Base-by-base conservation (phyloP, 2,888 invertebrate genomes). In the Microplitis deprimator region DNA sequence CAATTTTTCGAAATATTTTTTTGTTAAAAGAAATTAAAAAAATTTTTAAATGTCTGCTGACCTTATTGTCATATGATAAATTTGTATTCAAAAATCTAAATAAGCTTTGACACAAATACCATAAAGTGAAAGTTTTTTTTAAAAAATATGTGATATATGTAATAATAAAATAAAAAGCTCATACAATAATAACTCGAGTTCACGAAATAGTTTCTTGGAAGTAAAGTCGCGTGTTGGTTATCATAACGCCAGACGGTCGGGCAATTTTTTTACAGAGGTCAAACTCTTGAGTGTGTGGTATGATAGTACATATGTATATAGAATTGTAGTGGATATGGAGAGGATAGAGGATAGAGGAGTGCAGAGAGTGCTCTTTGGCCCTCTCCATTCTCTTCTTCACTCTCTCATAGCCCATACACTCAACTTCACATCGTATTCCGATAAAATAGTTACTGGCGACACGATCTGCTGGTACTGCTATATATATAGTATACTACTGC, bases 141-240 rank as follows among this genome's bases (percentile, higher is more conserved):
- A 4, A 29, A 29, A 29, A 29, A 29, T 29, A 29, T 20, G 20
- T 20, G 1, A 62, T 17, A 62, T 3, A 16, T 17, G n/a, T 17
- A 62, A 62, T 8, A 16, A 62, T 20, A 10, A 62, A 8, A 62
- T 8, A 5, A 62, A 62, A 62, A 62, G 10, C 16, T 16, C 16
- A 62, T 62, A 50, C 10, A 62, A 20, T 7, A 62, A 62, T 62
- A 7, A 16, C 17, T 20, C 10, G 20, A 62, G 20, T 62, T 62
- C 62, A 16, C 20, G 16, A 16, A 62, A 62, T 62, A 62, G 62
- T 62, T 62, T 62, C 62, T 62, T 62, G 62, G 62, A 62, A 62
- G 10, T 16, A 17, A 16, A 17, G 62, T 62, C 8, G 62, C 62
- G 62, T 62, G 62, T 62, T 62, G 17, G 62, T 62, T 62, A 62